phyloP scores from a whole-genome alignment of 2,888 invertebrate species.

The Tribolium freemani region DNA sequence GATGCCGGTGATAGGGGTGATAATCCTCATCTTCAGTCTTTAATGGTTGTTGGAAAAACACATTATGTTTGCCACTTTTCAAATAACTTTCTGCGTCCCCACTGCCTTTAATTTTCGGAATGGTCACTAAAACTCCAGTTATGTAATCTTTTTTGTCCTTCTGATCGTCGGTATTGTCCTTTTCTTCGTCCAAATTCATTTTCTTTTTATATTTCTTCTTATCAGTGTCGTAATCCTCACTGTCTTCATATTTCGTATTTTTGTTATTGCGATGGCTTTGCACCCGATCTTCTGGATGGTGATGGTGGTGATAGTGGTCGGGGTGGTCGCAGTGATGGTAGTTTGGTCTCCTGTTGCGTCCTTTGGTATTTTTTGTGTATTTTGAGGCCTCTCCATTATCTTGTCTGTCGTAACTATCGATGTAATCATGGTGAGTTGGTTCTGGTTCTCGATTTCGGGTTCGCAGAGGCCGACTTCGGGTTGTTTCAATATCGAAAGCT shows the following conservation, averaged over 20 bases:
- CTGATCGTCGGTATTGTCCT: background rate
- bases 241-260: constrained; percentile 3
- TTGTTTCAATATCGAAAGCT: background rate
- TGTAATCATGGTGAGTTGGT: constrained; percentile 7
- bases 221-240: background rate
- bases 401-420: constrained; percentile 2
- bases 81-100: constrained; percentile 11
- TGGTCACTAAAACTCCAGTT: constrained; percentile 31
- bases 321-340: constrained; percentile 6
- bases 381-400: background rate
- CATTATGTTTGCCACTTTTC: constrained; percentile 15
- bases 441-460: background rate
- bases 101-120: constrained; percentile 32
- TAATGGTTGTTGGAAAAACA: constrained; percentile 13
- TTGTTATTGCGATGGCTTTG: background rate
- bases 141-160: constrained; percentile 38
- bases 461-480: background rate
- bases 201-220: constrained; percentile 1
- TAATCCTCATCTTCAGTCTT: constrained; percentile 5
- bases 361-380: background rate
- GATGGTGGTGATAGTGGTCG: constrained; percentile 23
- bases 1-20: background rate
- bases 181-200: background rate
- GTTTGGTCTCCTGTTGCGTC: background rate
- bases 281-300: background rate